phyloP scores from a whole-genome alignment of 2,797 vertebrate species.

The Squalus acanthias region DNA sequence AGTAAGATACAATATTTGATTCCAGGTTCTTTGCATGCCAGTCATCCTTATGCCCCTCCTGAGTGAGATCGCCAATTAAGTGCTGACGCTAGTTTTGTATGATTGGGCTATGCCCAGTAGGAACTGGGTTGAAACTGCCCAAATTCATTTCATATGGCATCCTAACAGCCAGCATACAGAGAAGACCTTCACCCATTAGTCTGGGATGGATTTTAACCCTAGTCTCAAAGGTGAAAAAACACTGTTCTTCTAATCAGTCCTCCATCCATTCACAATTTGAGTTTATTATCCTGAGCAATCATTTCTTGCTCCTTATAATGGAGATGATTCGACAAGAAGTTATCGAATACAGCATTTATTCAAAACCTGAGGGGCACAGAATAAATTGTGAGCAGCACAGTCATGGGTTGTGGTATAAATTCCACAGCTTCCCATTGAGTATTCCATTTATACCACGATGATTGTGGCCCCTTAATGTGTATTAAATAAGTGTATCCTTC shows the following conservation, averaged over 20 bases:
- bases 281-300: neutral
- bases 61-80: neutral
- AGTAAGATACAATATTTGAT: neutral
- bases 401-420: neutral
- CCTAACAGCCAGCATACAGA: neutral
- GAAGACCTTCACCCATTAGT: neutral
- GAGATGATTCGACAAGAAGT: neutral
- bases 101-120: neutral
- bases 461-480: neutral
- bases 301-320: neutral
- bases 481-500: neutral
- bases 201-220: neutral
- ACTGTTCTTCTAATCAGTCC: neutral
- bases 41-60: neutral
- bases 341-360: neutral
- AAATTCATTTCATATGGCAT: neutral
- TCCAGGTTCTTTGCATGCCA: neutral
- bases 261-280: neutral
- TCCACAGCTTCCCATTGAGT: neutral
- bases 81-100: neutral
- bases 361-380: neutral
- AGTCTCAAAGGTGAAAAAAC: neutral
- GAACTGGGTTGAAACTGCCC: neutral
- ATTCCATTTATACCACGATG: neutral
- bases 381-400: neutral